These are phyloP conservation scores for Aldabrachelys gigantea DNA, from an alignment of 2,113 vertebrate species.

Conservation along the genomic window DNA sequence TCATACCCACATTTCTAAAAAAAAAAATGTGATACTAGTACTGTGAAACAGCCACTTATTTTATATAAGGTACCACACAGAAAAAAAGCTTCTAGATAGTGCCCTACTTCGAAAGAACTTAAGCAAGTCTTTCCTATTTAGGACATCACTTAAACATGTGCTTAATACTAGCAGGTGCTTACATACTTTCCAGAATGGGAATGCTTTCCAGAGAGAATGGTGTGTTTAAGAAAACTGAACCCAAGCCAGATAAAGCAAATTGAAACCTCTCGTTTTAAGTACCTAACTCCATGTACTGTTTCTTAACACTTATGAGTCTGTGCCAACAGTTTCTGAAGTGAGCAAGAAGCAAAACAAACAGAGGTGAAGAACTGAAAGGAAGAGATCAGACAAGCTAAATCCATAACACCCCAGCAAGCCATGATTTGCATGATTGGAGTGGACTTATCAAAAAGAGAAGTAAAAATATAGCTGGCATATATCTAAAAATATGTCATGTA, in stretches of 20 bases:
- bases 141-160: no score
- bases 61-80: no score
- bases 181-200: no score
- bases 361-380: not conserved
- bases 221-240: not conserved
- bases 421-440: not conserved
- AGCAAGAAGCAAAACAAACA: not conserved
- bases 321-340: not conserved
- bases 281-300: not conserved
- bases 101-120: no score
- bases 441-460: not conserved
- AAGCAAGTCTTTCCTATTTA: not conserved
- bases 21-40: not conserved
- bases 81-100: no score
- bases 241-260: not conserved
- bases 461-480: not conserved
- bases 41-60: not conserved
- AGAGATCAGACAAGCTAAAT: not conserved
- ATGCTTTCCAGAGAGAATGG: not conserved
- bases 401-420: not conserved
- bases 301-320: not conserved
- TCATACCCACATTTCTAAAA: no score
- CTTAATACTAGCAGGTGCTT: no score
- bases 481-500: conserved; percentile 45
- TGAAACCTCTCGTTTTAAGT: not conserved